A percentile compares a stretch with the other conserved stretches of the same genome.
Evolutionary conservation across 1,140 invertebrate genomes (phyloP).

Genomic region (Aphis gossypii): DNA sequence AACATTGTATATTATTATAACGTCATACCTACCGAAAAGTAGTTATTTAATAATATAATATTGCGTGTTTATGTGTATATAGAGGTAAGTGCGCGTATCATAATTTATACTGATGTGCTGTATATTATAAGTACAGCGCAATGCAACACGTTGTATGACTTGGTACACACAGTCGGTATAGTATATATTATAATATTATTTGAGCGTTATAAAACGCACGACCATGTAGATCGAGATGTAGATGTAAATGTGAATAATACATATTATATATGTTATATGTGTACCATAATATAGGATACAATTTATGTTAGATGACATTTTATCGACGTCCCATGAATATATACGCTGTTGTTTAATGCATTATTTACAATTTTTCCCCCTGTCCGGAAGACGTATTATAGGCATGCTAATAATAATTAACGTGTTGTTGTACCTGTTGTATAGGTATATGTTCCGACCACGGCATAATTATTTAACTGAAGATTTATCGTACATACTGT

Average conservation of each 20-base stretch:
- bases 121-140: not conserved
- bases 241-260: not conserved
- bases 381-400: not conserved
- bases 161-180: not conserved
- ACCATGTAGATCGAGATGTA: not conserved
- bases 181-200: not conserved
- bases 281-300: not conserved
- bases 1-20: not conserved
- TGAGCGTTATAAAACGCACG: not conserved
- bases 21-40: not conserved
- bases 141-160: not conserved
- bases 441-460: too few relatives aligned
- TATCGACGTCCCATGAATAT: not conserved
- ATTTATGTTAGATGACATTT: not conserved
- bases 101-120: not conserved
- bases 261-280: not conserved
- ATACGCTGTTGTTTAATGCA: not conserved
- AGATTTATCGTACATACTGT: not conserved
- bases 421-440: not conserved
- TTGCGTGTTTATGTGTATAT: not conserved
- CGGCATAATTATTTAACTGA: not conserved
- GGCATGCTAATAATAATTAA: not conserved
- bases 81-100: not conserved
- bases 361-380: not conserved
- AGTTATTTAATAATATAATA: constrained; percentile 8